These are phyloP conservation scores for Hirtodrosophila trivittata DNA, from an alignment of 2,888 invertebrate genomes.

Conservation along the genomic window DNA sequence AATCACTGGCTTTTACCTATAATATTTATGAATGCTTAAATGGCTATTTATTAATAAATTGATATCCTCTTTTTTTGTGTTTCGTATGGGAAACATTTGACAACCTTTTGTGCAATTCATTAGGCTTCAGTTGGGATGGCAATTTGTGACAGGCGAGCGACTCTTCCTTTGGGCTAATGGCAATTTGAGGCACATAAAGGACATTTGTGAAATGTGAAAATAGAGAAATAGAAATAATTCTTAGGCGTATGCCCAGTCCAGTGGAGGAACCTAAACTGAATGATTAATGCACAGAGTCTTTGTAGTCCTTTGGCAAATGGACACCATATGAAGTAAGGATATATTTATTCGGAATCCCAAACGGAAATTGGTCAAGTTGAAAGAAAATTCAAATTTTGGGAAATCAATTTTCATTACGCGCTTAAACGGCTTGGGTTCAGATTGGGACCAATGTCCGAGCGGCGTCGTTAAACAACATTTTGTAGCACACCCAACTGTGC, in stretches of 20 bases:
- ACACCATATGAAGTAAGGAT: background rate
- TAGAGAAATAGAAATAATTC: slow-evolving; percentile 21
- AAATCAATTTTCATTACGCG: slow-evolving; percentile 73
- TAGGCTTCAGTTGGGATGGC: slow-evolving; percentile 28
- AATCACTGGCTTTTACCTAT: background rate
- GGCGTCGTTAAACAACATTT: slow-evolving; percentile 48
- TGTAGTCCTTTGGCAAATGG: slow-evolving; percentile 16
- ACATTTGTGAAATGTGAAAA: slow-evolving; percentile 32
- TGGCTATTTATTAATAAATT: slow-evolving; percentile 6
- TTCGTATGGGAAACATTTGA: slow-evolving; percentile 10
- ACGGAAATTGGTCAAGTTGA: slow-evolving; percentile 43
- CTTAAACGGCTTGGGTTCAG: slow-evolving; percentile 39
- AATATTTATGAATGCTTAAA: slow-evolving; percentile 14
- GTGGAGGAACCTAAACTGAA: slow-evolving; percentile 13
- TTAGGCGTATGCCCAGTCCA: slow-evolving; percentile 19
- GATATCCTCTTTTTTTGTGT: slow-evolving; percentile 2
- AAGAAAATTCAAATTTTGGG: slow-evolving; percentile 36
- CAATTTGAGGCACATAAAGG: slow-evolving; percentile 29
- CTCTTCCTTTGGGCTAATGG: slow-evolving; percentile 17
- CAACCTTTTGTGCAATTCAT: slow-evolving; percentile 46
- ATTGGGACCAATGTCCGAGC: slow-evolving; percentile 13
- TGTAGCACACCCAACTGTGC: slow-evolving; percentile 12
- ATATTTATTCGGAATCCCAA: slow-evolving; percentile 15
- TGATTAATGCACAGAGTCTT: slow-evolving; percentile 48
- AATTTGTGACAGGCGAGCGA: slow-evolving; percentile 46